Evolutionary conservation across 2,888 invertebrate species (phyloP).

Genomic region (Tribolium freemani): DNA sequence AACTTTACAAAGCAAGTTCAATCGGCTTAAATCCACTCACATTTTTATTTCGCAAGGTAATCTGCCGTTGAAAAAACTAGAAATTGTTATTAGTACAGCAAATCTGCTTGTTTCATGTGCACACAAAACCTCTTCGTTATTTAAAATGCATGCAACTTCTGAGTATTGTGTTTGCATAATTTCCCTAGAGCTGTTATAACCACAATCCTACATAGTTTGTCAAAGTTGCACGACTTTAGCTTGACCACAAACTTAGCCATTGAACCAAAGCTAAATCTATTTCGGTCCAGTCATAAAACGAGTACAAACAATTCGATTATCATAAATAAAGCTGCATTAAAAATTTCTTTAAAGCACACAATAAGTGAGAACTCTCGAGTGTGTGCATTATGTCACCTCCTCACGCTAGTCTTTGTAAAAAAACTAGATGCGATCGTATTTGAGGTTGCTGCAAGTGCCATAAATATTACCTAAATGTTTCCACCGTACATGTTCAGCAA

Average conservation of each 20-base stretch:
- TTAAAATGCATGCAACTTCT: conserved; percentile 29
- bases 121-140: too few species aligned
- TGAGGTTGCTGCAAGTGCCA: conserved; percentile 41
- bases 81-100: too few species aligned
- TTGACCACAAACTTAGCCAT: conserved; percentile 24
- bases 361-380: neutral
- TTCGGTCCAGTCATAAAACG: too few species aligned
- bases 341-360: neutral
- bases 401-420: neutral
- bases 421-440: conserved; percentile 10
- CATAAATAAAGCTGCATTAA: too few species aligned
- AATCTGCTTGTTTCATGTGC: too few species aligned
- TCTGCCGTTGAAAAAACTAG: neutral
- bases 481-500: conserved; percentile 51
- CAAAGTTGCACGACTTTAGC: conserved; percentile 6
- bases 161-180: conserved; percentile 31
- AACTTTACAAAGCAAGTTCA: conserved; percentile 4
- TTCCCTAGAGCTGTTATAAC: conserved; percentile 20
- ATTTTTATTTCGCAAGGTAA: neutral
- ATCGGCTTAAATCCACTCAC: conserved; percentile 9
- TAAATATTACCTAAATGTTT: conserved; percentile 55
- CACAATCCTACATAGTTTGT: conserved; percentile 6
- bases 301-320: too few species aligned
- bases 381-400: conserved; percentile 2
- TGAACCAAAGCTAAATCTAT: neutral